phyloP scores from a whole-genome alignment of 2,797 vertebrate genomes.

The Oceanodroma leucorhoa region DNA sequence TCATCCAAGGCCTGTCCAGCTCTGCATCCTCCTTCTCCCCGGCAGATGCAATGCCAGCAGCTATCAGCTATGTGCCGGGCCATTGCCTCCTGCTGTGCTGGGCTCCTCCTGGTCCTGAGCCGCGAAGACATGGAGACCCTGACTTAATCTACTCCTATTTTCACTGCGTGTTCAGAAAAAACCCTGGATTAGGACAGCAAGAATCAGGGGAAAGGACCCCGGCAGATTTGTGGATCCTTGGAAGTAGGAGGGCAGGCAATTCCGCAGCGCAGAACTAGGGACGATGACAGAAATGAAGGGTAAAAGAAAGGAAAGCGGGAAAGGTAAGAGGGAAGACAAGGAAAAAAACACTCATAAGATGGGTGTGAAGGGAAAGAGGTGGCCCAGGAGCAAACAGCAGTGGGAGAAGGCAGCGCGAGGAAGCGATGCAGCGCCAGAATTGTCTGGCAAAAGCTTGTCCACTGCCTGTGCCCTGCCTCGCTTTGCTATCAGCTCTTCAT shows the following conservation, averaged over 20 bases:
- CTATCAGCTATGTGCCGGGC: not conserved
- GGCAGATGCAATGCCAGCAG: not conserved
- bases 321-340: not conserved
- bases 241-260: not conserved
- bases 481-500: constrained; percentile 23
- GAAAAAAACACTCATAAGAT: not conserved
- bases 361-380: not conserved
- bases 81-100: not conserved
- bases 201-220: not conserved
- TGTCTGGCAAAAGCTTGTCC: not conserved
- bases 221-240: not conserved
- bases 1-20: not conserved
- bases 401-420: not conserved
- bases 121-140: not conserved
- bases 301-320: not conserved
- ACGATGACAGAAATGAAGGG: not conserved
- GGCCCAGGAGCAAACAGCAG: not conserved
- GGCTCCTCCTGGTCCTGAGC: not conserved
- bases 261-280: not conserved
- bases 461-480: not conserved
- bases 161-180: not conserved
- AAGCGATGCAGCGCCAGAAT: not conserved
- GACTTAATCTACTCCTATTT: not conserved
- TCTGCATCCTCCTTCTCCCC: not conserved
- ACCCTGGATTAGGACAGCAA: not conserved